Evolutionary conservation across 2,797 vertebrate species (phyloP).

Genomic region (Artibeus jamaicensis): DNA sequence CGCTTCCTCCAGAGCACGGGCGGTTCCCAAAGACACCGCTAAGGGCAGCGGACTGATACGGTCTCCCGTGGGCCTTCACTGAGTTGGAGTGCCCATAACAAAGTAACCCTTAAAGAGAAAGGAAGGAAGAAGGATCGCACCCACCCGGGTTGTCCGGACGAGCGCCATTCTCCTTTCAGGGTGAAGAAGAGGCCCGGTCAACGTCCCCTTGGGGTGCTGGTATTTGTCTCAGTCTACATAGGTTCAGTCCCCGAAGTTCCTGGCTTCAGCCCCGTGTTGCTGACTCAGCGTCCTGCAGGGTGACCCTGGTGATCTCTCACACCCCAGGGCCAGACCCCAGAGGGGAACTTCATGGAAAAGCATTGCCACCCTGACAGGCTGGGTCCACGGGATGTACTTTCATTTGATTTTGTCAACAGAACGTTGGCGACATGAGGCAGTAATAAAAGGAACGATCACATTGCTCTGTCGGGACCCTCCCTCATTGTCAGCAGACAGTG

Average conservation of each 20-base stretch:
- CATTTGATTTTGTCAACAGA: neutral
- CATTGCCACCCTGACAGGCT: neutral
- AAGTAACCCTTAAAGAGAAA: neutral
- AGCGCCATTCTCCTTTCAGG: neutral
- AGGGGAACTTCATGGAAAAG: neutral
- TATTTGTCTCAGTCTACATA: conserved; percentile 20
- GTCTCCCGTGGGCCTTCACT: neutral
- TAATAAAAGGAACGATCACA: neutral
- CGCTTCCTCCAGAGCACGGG: conserved; percentile 32
- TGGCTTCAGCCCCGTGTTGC: neutral
- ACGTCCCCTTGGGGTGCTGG: conserved; percentile 34
- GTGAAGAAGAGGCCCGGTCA: conserved; percentile 31
- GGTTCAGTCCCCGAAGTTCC: neutral
- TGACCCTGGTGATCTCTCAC: neutral
- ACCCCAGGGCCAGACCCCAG: neutral
- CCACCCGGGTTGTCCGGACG: neutral
- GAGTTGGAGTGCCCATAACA: neutral
- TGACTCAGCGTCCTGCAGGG: neutral
- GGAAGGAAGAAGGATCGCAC: neutral
- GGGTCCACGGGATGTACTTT: neutral
- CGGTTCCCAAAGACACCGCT: neutral
- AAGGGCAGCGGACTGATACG: neutral
- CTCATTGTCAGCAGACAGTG: neutral
- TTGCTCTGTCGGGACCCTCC: neutral
- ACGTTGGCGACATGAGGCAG: neutral